Base-by-base conservation (phyloP, 2,113 vertebrate genomes). In the Clarias macrocephalus region DNA sequence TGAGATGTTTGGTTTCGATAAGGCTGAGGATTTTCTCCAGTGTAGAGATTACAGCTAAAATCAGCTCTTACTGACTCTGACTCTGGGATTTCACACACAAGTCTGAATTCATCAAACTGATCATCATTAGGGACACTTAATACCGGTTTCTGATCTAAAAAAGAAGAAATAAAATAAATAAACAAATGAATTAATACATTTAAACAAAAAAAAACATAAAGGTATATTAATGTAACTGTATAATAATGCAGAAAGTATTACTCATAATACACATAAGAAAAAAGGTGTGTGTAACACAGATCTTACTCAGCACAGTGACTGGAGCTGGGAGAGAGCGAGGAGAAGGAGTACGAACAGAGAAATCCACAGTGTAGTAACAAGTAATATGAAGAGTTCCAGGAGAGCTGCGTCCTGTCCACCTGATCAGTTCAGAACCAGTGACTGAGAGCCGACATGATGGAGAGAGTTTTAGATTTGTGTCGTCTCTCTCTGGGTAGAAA, bases 381-480 rank as follows among this genome's bases (percentile, higher is more conserved):
- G 5, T 33, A n/a, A 89, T 79, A 13, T 59, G 15, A 88, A 21
- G 6, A 75, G 60, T 66, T 37, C 30, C 21, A 13, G 68, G 33
- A 87, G 82, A 30, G 30, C 54, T 42, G 25, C 7, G 77, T 65
- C n/a, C 33, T 83, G 79, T 57, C 89, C 88, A 87, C 30, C 2
- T 23, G 54, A 75, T 81, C 37, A 90, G 23, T 70, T 87, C 79
- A 88, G 80, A 75, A n/a, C 72, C 83, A 84, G 54, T 83, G 79
- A 88, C 28, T 16, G 75, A 52, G 28, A 87, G 82, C n/a, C 25
- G 30, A 88, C 85, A 91, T 52, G 65, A 63, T 62, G 23, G 30
- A 73, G 18, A 16, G 72, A 2, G 11, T 57, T 81, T 59, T 33
- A 63, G 3, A 23, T 48, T 28, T 23, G 12, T 70, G 8, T 63